Conservation (phyloP, 2,113 vertebrate genomes). For the Archocentrus centrarchus region DNA sequence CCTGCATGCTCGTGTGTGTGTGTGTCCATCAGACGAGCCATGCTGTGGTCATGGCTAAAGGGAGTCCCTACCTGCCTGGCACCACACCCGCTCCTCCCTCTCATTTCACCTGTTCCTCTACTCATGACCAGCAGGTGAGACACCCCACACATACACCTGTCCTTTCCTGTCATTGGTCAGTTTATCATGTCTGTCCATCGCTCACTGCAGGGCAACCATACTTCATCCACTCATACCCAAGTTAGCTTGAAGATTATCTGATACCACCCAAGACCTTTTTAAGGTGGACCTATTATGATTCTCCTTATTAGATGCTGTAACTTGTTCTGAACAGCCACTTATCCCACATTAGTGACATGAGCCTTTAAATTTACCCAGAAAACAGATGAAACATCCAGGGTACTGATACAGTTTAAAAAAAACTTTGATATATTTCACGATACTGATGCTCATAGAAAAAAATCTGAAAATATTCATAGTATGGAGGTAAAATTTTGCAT, state of each 20-base stretch:
- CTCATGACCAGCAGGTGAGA: conserved; percentile 82
- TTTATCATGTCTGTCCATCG: conserved; percentile 4
- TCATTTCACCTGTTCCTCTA: conserved; percentile 88
- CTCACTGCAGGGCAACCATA: neutral
- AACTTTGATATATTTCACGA: neutral
- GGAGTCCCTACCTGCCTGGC: conserved; percentile 87
- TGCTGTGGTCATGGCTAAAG: conserved; percentile 94
- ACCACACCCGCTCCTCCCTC: conserved; percentile 85
- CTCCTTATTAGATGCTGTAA: no score
- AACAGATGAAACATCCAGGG: no score
- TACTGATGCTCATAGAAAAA: neutral
- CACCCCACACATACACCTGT: conserved; percentile 10
- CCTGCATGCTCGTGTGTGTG: conserved; percentile 22
- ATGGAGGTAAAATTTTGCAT: neutral
- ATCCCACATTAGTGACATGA: no score
- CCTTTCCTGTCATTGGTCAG: conserved; percentile 37
- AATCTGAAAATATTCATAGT: neutral
- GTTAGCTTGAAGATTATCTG: neutral
- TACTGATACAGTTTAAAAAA: no score
- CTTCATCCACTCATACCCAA: neutral
- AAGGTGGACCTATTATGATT: neutral
- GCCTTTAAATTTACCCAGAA: no score
- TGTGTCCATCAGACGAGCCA: conserved; percentile 89
- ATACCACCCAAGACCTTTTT: neutral
- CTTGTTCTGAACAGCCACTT: no score